Conservation (phyloP, 2,113 vertebrate genomes). For the Turnix velox region DNA sequence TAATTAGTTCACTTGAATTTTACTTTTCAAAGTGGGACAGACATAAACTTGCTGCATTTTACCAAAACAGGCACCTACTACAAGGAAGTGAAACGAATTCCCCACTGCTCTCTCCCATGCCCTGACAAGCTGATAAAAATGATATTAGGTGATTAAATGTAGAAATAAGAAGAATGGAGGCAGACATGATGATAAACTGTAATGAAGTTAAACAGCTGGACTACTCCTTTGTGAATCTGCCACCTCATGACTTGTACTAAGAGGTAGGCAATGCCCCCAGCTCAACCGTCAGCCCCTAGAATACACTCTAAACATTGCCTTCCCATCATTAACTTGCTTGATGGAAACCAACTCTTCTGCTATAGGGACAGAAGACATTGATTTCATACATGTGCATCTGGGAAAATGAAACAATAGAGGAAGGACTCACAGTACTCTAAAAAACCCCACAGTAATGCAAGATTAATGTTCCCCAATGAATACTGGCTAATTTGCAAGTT, state of each 20-base stretch:
- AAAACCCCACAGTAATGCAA: neutral
- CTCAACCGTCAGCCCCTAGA: neutral
- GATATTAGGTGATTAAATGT: slow-evolving; percentile 67
- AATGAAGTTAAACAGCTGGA: slow-evolving; percentile 68
- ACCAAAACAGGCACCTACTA: slow-evolving; percentile 34
- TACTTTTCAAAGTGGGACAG: slow-evolving; percentile 63
- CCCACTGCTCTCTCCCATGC: slow-evolving; percentile 22
- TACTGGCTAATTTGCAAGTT: neutral
- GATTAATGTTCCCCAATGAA: neutral
- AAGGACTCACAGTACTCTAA: neutral
- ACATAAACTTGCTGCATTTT: slow-evolving; percentile 68
- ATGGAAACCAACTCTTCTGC: slow-evolving; percentile 10
- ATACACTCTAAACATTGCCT: slow-evolving; percentile 16
- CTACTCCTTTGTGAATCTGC: slow-evolving; percentile 64
- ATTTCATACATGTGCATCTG: neutral
- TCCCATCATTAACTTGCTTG: slow-evolving; percentile 51
- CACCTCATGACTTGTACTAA: slow-evolving; percentile 65
- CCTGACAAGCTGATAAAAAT: slow-evolving; percentile 71
- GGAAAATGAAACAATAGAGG: neutral
- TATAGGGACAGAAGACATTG: neutral
- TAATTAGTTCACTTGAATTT: slow-evolving; percentile 67
- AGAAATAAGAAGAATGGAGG: slow-evolving; percentile 62
- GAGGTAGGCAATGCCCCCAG: slow-evolving; percentile 49
- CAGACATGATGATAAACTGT: slow-evolving; percentile 69
- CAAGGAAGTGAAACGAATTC: slow-evolving; percentile 54